These are phyloP conservation scores for Lutjanus erythropterus DNA, from an alignment of 2,113 vertebrate genomes.

Conservation along the genomic window DNA sequence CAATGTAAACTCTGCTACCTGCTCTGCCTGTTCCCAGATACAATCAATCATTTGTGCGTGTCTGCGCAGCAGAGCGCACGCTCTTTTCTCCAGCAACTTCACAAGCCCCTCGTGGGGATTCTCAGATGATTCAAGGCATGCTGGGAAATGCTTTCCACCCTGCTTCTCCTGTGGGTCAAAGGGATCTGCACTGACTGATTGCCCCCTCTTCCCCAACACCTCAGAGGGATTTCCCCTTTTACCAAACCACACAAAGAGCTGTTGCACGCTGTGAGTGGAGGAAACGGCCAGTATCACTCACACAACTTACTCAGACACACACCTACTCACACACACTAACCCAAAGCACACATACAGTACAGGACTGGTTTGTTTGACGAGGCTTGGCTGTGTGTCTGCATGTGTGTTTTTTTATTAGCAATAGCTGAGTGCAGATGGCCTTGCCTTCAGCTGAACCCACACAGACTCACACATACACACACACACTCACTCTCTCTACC, in stretches of 20 bases:
- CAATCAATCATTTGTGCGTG: not conserved
- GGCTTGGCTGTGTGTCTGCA: constrained; percentile 14
- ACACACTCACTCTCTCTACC: not conserved
- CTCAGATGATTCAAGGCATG: not conserved
- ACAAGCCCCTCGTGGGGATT: not conserved
- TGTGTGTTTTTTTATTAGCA: constrained; percentile 50
- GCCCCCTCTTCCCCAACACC: not conserved
- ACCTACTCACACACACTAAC: constrained; percentile 13
- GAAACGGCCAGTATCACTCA: constrained; percentile 15
- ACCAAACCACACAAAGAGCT: constrained; percentile 15
- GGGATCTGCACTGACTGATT: not conserved
- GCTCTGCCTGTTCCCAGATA: constrained; percentile 23
- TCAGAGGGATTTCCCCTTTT: constrained; percentile 28
- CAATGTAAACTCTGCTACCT: constrained; percentile 31
- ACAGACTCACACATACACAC: not conserved
- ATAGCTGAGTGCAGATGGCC: constrained; percentile 37
- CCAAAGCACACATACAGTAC: constrained; percentile 9
- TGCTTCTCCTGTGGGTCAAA: not conserved
- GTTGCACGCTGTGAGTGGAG: constrained; percentile 1
- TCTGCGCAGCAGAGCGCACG: not conserved
- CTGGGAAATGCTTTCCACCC: constrained; percentile 15
- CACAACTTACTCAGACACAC: constrained; percentile 14
- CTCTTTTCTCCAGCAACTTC: not conserved
- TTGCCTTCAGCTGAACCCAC: constrained; percentile 12
- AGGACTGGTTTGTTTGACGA: constrained; percentile 13